These are phyloP conservation scores for Tychaedon coryphoeus DNA, from an alignment of 2,113 vertebrate species.

Conservation along the genomic window DNA sequence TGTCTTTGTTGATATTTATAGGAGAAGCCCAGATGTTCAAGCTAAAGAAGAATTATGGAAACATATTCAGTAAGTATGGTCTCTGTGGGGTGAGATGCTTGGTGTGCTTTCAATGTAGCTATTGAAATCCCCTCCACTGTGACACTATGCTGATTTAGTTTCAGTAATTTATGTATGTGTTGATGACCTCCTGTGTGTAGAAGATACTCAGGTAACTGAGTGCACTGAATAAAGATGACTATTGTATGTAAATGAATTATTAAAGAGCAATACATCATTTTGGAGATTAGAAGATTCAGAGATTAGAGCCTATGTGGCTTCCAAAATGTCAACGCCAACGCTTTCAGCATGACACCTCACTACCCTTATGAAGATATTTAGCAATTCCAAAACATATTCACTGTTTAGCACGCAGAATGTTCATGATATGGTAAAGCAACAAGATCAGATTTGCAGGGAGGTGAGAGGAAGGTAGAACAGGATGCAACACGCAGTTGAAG, in stretches of 20 bases:
- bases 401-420: neutral
- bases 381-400: neutral
- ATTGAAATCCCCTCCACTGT: neutral
- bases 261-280: neutral
- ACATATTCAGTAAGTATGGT: conserved; percentile 85
- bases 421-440: neutral
- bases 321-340: neutral
- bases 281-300: neutral
- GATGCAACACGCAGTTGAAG: neutral
- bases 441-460: neutral
- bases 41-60: conserved; percentile 90
- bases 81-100: neutral
- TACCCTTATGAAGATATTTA: neutral
- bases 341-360: neutral
- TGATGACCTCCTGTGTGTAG: neutral
- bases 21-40: conserved; percentile 89
- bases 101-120: neutral
- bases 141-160: neutral
- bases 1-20: conserved; percentile 53
- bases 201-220: neutral
- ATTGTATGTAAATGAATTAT: neutral
- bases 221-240: neutral
- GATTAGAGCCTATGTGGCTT: neutral
- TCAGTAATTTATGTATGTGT: neutral
- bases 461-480: neutral